Evolutionary conservation across 2,113 vertebrate genomes (phyloP).

Genomic region (Galeopterus variegatus): DNA sequence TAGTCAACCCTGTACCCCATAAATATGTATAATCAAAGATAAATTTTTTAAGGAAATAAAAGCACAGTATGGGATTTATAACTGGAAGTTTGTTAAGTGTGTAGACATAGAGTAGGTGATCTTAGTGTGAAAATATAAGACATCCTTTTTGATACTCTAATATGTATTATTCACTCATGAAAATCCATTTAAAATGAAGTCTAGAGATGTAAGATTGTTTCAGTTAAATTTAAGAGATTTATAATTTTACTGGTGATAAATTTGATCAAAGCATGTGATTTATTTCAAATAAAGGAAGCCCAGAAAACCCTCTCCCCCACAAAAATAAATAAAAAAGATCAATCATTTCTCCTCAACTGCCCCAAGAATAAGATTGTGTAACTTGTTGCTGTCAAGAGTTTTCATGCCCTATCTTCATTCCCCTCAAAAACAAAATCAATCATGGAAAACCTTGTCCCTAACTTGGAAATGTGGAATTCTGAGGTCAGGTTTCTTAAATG

Average conservation of each 20-base stretch:
- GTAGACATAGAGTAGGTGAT: not conserved
- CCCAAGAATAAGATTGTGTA: not conserved
- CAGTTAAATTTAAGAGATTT: conserved; percentile 40
- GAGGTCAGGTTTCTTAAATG: conserved; percentile 13
- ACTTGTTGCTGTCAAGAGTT: not conserved
- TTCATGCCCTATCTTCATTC: not conserved
- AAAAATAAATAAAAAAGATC: not conserved
- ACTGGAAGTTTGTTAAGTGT: not conserved
- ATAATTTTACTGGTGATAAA: conserved; percentile 14
- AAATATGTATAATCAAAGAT: no score
- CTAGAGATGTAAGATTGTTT: not conserved
- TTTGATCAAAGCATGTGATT: conserved; percentile 14
- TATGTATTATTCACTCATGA: not conserved
- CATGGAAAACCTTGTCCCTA: not conserved
- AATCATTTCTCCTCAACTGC: not conserved
- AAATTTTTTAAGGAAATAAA: not conserved
- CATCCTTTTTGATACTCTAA: not conserved
- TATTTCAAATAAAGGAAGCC: not conserved
- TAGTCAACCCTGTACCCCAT: no score
- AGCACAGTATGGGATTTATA: not conserved
- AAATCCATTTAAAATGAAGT: not conserved
- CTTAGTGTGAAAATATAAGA: not conserved
- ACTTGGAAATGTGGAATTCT: not conserved
- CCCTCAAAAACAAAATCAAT: not conserved
- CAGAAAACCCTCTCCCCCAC: not conserved